Evolutionary conservation across 2,113 vertebrate genomes (phyloP).

Genomic region (Trichomycterus rosablanca): DNA sequence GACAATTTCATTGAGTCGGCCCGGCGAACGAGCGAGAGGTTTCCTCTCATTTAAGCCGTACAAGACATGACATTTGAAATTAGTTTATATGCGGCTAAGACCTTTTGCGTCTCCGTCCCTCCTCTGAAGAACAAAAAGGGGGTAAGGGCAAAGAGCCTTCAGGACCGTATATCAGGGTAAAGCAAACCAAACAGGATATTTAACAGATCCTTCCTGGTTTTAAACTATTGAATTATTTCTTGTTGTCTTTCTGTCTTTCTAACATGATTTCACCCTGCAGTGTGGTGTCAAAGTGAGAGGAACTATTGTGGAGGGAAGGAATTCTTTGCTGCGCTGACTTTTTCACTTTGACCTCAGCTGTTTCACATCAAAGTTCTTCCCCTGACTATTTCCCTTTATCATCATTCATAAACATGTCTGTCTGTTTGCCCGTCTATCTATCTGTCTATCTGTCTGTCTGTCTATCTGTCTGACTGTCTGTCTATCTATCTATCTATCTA

Average conservation of each 20-base stretch:
- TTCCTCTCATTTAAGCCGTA: conserved; percentile 76
- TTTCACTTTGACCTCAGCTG: conserved; percentile 67
- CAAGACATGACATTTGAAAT: conserved; percentile 89
- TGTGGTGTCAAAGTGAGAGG: conserved; percentile 56
- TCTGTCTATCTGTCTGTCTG: no score
- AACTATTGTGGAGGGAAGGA: conserved; percentile 69
- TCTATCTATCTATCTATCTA: no score
- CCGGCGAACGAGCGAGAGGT: conserved; percentile 64
- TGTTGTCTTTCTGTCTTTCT: conserved; percentile 45
- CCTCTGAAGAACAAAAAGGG: conserved; percentile 65
- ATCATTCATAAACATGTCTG: no score
- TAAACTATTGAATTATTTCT: conserved; percentile 50
- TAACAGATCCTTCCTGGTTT: conserved; percentile 51
- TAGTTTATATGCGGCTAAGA: conserved; percentile 80
- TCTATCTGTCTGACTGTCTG: no score
- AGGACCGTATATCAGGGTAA: conserved; percentile 35
- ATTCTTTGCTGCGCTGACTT: conserved; percentile 67
- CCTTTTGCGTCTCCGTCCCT: conserved; percentile 65
- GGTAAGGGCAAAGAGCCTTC: conserved; percentile 49
- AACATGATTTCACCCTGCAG: conserved; percentile 54
- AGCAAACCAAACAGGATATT: conserved; percentile 52
- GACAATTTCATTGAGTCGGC: conserved; percentile 85
- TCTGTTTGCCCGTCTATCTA: no score
- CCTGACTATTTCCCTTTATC: conserved; percentile 64
- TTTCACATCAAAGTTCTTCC: conserved; percentile 68